These are phyloP conservation scores for Lapara coniferarum DNA, from an alignment of 2,888 invertebrate genomes.

Conservation along the genomic window DNA sequence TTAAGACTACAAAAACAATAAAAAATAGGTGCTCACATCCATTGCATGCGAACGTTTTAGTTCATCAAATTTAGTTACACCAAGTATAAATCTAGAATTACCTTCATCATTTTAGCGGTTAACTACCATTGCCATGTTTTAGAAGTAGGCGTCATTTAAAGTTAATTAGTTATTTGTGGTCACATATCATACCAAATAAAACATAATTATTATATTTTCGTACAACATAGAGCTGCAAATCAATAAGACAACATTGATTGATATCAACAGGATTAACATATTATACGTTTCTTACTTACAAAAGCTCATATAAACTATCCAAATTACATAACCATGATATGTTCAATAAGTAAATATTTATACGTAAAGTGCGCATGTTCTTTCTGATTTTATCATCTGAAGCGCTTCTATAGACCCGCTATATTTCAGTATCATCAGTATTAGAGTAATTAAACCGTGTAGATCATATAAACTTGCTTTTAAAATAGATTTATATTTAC, in stretches of 20 bases:
- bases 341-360: too few relatives aligned
- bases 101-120: constrained; percentile 4
- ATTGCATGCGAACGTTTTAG: constrained; percentile 6
- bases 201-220: too few relatives aligned
- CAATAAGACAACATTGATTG: too few relatives aligned
- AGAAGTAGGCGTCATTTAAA: constrained; percentile 1
- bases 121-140: not conserved
- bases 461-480: not conserved
- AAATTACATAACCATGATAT: too few relatives aligned
- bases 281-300: too few relatives aligned
- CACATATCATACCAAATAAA: not conserved
- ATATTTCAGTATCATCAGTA: not conserved
- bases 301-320: too few relatives aligned
- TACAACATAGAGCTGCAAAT: too few relatives aligned
- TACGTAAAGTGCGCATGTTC: too few relatives aligned
- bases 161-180: constrained; percentile 12
- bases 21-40: not conserved
- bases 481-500: not conserved
- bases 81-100: not conserved
- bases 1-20: not conserved
- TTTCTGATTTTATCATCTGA: too few relatives aligned
- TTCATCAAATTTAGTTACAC: not conserved
- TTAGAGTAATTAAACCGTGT: not conserved
- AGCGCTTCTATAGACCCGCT: too few relatives aligned
- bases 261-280: too few relatives aligned